Evolutionary conservation across 2,888 invertebrate genomes (phyloP), one percentile per base, ranked within the genome.

Genomic region (Hemaris fuciformis): DNA sequence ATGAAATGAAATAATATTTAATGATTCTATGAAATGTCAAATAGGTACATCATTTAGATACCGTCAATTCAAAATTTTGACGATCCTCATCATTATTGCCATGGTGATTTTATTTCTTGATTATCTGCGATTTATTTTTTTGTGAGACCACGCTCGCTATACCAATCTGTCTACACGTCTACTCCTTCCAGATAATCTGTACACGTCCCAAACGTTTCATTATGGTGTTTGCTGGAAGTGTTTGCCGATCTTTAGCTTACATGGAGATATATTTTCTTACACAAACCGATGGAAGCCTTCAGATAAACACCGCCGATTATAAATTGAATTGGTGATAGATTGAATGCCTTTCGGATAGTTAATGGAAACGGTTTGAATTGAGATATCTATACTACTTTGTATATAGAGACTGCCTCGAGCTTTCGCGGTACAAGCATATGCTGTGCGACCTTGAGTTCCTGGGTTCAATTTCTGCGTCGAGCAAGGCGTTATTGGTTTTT

Each of bases 231-330:
- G 76, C 83, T 84, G 69, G 87, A 88, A 89, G 76, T 72, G 78
- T 73, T 84, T 73, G 75, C 87, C 87, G 87, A 89, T 84, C 83
- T 83, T 74, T 77, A 76, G 76, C 87, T 66, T 74, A 82, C 77
- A 77, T 68, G 80, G 82, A 71, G 80, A 80, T 83, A 81, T 80
- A 79, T 80, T 84, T 83, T 83, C 78, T 80, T 20, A 61, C 60
- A 53, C 18, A 27, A 53, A 31, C 53, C 53, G 53, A 53, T 53
- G 53, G 27, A 18, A 53, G 53, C 31, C 31, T 27, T 18, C 53
- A 53, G 53, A 53, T 53, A 53, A 53, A 53, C 53, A 18, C 8
- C 27, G 27, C 15, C 13, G 48, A 31, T 18, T 53, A 53, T 53
- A 20, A 53, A 53, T 53, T 31, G 53, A 18, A 31, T 31, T 8